Base-by-base conservation (phyloP, 1,140 invertebrate species). In the Olivierus martensii region DNA sequence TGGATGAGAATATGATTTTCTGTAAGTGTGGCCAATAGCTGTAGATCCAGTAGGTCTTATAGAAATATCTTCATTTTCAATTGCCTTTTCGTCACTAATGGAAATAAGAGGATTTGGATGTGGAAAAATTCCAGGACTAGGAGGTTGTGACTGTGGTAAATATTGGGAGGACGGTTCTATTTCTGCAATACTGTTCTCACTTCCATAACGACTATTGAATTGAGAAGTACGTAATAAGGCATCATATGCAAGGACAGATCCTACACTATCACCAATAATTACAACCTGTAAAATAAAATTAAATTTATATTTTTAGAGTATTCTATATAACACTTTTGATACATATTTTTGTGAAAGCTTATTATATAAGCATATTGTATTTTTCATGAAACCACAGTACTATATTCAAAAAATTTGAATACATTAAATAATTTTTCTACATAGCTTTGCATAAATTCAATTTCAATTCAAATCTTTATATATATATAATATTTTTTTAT, bases 181-280 rank as follows among this genome's bases (percentile, higher is more conserved):
- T 55, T 83, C 80, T 49, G 81, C 67, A 64, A 84, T 81, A 65
- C 81, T 83, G 61, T 80, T 83, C 67, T 84, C 81, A 70, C 81
- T 84, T 38, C 81, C 80, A 64, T 19, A 56, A 35, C 53, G 54
- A 56, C 62, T 61, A 10, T 55, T 51, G 9, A 54, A 55, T 2
- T 48, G 35, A n/a, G 53, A 53, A 48, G 38, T 59, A 54, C 84
- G 74, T 65, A 84, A 89, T 3, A 96, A 70, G 2, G 87, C 84
- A 73, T 98, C 93, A 67, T 93, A 95, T 7, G 80, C 86, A 56
- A 96, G 69, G 53, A 98, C 78, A 0, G 90, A 89, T 18, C 91
- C 91, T 64, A 93, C 82, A 43, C 86, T 87, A 70, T 97, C 93
- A 51, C 65, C 73, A 19, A 75, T 50, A 3, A 76, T 52, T 51